Evolutionary conservation across 2,888 invertebrate genomes (phyloP).

Genomic region (Epiperipatus broadwayi): DNA sequence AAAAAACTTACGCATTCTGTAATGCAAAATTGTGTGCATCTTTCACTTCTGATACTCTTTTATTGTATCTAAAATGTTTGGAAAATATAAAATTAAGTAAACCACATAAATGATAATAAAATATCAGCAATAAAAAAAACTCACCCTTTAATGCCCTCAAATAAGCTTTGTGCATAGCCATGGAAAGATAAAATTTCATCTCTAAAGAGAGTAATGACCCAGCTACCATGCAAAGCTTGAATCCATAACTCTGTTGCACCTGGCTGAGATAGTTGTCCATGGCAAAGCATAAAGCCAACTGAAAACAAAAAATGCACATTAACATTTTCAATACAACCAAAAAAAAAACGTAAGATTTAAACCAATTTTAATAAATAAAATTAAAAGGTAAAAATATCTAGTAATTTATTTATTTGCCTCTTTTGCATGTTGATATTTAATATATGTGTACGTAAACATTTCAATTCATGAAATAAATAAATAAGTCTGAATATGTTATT

Average conservation of each 20-base stretch:
- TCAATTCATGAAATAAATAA: too few relatives aligned
- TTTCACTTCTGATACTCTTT: conserved; percentile 82
- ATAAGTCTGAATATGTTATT: too few relatives aligned
- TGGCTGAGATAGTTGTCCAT: conserved; percentile 56
- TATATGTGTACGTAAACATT: too few relatives aligned
- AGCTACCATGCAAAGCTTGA: conserved; percentile 71
- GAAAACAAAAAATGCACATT: conserved; percentile 17
- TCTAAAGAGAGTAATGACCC: conserved; percentile 81
- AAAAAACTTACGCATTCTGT: conserved; percentile 47
- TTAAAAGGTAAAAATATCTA: too few relatives aligned
- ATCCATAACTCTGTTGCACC: conserved; percentile 62
- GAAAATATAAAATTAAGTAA: too few relatives aligned
- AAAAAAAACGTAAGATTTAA: not conserved
- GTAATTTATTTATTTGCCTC: not conserved
- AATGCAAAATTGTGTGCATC: conserved; percentile 77
- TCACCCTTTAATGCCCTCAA: conserved; percentile 77
- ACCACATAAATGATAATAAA: conserved; percentile 20
- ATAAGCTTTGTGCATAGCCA: conserved; percentile 71
- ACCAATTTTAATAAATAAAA: too few relatives aligned
- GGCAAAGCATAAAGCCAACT: conserved; percentile 75
- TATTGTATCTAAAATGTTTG: conserved; percentile 51
- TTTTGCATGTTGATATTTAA: too few relatives aligned
- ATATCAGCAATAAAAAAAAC: conserved; percentile 16
- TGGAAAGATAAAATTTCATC: conserved; percentile 95
- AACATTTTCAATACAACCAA: too few relatives aligned